These are phyloP conservation scores for Amphipyra tragopoginis DNA, from an alignment of 2,888 invertebrate species.

Conservation along the genomic window DNA sequence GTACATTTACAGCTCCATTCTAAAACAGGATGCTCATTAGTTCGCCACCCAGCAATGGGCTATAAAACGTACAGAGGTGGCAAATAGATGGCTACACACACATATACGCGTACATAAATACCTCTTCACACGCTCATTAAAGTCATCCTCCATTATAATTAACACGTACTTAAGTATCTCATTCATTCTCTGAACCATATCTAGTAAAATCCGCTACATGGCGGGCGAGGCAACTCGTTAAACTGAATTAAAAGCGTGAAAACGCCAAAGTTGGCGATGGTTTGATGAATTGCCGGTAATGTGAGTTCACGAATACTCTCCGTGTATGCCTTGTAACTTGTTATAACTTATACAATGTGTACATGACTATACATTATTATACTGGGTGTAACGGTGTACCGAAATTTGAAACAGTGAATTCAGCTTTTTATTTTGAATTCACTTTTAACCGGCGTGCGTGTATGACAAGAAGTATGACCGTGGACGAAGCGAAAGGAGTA, in stretches of 20 bases:
- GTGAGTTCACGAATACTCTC: conserved; percentile 63
- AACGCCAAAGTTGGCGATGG: conserved; percentile 70
- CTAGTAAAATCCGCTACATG: conserved; percentile 34
- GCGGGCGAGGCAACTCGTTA: conserved; percentile 54
- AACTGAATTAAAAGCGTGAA: conserved; percentile 77
- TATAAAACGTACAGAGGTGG: conserved; percentile 25
- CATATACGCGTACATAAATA: conserved; percentile 14
- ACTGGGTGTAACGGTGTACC: no score
- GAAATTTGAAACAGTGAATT: no score
- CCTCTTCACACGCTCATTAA: conserved; percentile 36
- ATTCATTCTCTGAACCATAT: conserved; percentile 30
- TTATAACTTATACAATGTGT: conserved; percentile 65
- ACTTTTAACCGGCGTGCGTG: no score
- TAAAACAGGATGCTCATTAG: conserved; percentile 37
- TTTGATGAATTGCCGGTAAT: conserved; percentile 83
- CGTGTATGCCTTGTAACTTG: conserved; percentile 62
- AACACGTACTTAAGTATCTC: conserved; percentile 47
- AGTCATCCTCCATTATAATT: conserved; percentile 44
- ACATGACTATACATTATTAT: no score
- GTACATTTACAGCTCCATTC: conserved; percentile 29
- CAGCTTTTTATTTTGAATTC: no score
- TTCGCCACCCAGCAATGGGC: conserved; percentile 31
- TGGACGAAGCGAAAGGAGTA: no score
- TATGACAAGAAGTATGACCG: no score
- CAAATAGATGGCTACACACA: conserved; percentile 1